Percentiles rank a stretch among this genome's conserved stretches.
These are phyloP conservation scores for Oncorhynchus mykiss DNA, from an alignment of 2,113 vertebrate species.

Conservation along the genomic window DNA sequence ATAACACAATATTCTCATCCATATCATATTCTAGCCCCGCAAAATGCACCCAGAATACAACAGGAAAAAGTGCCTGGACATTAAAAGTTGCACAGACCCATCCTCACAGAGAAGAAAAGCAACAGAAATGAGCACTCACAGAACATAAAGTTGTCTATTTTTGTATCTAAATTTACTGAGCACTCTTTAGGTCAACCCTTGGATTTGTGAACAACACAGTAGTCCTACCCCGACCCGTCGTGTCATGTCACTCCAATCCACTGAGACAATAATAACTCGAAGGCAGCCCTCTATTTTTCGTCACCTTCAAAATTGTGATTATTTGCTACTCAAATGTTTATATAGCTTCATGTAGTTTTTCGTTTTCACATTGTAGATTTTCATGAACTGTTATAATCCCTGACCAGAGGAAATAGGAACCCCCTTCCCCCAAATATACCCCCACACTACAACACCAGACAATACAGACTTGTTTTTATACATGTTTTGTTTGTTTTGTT, in stretches of 20 bases:
- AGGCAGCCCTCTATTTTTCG: constrained; percentile 37
- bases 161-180: constrained; percentile 60
- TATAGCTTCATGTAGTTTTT: not conserved
- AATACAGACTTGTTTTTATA: constrained; percentile 50
- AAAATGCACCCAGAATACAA: constrained; percentile 36
- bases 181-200: constrained; percentile 58
- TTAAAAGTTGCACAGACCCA: constrained; percentile 57
- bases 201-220: constrained; percentile 54
- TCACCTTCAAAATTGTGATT: constrained; percentile 44
- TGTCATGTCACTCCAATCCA: constrained; percentile 20
- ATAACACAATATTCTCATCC: constrained; percentile 51
- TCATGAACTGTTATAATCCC: constrained; percentile 53
- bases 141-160: constrained; percentile 49
- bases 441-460: constrained; percentile 73
- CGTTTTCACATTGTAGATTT: constrained; percentile 34
- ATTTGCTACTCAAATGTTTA: constrained; percentile 46
- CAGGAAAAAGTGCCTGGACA: constrained; percentile 56
- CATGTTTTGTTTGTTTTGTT: constrained; percentile 37
- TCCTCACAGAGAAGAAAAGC: constrained; percentile 60
- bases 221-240: constrained; percentile 69
- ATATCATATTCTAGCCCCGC: constrained; percentile 26
- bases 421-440: constrained; percentile 64
- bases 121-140: constrained; percentile 58
- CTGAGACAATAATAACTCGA: constrained; percentile 42
- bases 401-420: constrained; percentile 69